Conservation (phyloP, 2,888 invertebrate genomes). For the Apamea epomidion region DNA sequence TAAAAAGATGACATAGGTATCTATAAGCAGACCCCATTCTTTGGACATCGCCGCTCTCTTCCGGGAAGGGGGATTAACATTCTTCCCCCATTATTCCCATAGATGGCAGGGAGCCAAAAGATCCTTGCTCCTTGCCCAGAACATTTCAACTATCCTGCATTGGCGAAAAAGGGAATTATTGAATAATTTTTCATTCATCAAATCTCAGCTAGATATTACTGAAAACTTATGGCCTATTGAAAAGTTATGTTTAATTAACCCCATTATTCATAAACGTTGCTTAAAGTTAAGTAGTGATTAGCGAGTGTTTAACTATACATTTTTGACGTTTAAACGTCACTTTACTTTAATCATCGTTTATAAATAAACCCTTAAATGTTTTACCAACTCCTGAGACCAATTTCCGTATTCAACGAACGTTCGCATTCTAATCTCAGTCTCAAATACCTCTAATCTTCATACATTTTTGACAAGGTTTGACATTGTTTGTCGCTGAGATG, state of each 20-base stretch:
- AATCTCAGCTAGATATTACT: neutral
- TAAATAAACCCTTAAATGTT: neutral
- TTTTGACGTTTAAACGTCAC: neutral
- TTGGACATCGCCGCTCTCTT: slow-evolving; percentile 34
- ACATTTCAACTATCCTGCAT: slow-evolving; percentile 28
- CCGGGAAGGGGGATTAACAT: slow-evolving; percentile 35
- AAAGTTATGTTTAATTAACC: too few relatives aligned
- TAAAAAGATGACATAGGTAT: slow-evolving; percentile 10
- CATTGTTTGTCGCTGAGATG: neutral
- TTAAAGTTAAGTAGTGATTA: neutral
- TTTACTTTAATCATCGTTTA: neutral
- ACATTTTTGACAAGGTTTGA: neutral
- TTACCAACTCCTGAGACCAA: neutral
- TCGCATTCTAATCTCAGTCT: neutral
- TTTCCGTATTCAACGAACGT: neutral
- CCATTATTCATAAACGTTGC: too few relatives aligned
- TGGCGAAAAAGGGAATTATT: slow-evolving; percentile 11
- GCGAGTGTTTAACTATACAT: neutral
- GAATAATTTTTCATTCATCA: slow-evolving; percentile 1
- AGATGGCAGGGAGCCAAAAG: slow-evolving; percentile 60
- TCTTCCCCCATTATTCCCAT: slow-evolving; percentile 33
- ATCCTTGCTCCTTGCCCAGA: slow-evolving; percentile 16
- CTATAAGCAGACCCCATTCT: slow-evolving; percentile 24
- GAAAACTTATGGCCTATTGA: neutral
- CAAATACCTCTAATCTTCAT: neutral